These are phyloP conservation scores for Anhinga rufa DNA, from an alignment of 2,113 vertebrate genomes.

Conservation along the genomic window DNA sequence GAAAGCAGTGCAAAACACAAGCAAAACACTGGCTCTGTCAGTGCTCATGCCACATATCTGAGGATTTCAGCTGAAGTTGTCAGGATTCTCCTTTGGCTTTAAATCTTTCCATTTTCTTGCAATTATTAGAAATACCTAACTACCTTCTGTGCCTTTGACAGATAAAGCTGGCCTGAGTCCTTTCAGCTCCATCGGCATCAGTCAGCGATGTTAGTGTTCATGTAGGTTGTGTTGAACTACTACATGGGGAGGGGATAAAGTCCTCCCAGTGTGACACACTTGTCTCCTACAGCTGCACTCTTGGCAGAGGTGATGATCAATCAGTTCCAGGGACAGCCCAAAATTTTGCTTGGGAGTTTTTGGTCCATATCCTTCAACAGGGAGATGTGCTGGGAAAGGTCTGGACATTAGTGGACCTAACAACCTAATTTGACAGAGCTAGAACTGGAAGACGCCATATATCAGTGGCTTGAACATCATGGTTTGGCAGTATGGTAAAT, in stretches of 20 bases:
- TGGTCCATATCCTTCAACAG: background rate
- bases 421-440: background rate
- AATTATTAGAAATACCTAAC: background rate
- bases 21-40: background rate
- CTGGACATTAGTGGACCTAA: background rate
- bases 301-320: background rate
- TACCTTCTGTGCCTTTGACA: background rate
- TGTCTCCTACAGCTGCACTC: background rate
- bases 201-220: background rate
- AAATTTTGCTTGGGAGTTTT: background rate
- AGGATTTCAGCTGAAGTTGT: background rate
- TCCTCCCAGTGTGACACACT: background rate
- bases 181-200: background rate
- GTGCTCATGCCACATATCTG: background rate
- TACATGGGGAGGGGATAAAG: background rate
- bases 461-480: background rate
- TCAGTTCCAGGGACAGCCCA: background rate
- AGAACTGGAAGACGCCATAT: background rate
- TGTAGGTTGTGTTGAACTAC: background rate
- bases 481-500: background rate
- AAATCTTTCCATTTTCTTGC: background rate
- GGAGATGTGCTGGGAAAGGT: background rate
- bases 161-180: background rate
- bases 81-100: background rate
- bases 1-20: background rate